These are phyloP conservation scores for Yponomeuta sedellus DNA, from an alignment of 2,888 invertebrate species.

Conservation along the genomic window DNA sequence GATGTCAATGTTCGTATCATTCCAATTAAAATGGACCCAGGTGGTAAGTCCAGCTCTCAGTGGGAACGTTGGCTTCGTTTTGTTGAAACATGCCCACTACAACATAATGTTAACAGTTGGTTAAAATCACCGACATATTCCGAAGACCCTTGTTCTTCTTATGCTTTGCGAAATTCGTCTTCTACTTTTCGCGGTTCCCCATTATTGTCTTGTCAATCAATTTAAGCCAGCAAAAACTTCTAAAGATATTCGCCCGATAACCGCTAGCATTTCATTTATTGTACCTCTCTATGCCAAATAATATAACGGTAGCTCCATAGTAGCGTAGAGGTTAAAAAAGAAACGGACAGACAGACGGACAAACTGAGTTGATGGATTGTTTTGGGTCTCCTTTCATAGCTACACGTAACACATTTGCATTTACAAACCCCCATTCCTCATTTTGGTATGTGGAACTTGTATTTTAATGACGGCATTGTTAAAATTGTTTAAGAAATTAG, in stretches of 20 bases:
- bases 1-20: constrained; percentile 4
- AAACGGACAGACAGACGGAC: constrained; percentile 30
- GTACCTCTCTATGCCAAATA: not conserved
- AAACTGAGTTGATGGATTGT: constrained; percentile 35
- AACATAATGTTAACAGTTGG: constrained; percentile 6
- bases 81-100: not conserved
- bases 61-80: not conserved
- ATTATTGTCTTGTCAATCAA: constrained; percentile 3
- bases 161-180: not conserved
- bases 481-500: not conserved
- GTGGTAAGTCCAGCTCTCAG: constrained; percentile 1
- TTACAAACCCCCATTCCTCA: constrained; percentile 16
- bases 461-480: not conserved
- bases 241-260: not conserved
- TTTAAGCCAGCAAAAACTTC: not conserved
- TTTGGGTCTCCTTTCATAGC: constrained; percentile 29
- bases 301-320: constrained; percentile 25
- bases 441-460: constrained; percentile 7
- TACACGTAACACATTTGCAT: constrained; percentile 23
- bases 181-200: not conserved
- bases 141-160: not conserved
- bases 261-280: not conserved
- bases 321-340: constrained; percentile 9
- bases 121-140: not conserved
- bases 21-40: constrained; percentile 13